Conservation (phyloP, 2,113 vertebrate species). For the Tinamus guttatus region DNA sequence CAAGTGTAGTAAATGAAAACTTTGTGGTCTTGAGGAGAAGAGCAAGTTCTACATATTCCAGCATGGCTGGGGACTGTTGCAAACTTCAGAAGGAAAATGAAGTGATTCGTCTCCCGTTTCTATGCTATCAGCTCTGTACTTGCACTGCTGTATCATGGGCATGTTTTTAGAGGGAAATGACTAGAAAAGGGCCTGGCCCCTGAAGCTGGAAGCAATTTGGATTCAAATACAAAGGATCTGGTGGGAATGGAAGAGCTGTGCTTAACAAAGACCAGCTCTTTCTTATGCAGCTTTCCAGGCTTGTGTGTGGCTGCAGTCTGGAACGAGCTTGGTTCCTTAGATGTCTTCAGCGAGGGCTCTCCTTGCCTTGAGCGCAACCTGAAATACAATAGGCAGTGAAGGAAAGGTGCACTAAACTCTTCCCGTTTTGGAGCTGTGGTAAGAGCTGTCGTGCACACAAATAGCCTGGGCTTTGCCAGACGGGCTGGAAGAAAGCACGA, state of each 20-base stretch:
- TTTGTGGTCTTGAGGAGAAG: neutral
- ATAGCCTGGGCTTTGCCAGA: neutral
- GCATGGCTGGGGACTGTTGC: neutral
- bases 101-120: neutral
- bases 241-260: neutral
- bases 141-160: neutral
- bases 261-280: neutral
- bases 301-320: neutral
- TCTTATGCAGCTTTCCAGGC: neutral
- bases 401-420: neutral
- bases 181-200: neutral
- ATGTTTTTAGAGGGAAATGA: neutral
- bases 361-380: neutral
- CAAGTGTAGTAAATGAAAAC: neutral
- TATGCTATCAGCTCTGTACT: conserved; percentile 15
- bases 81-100: neutral
- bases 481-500: neutral
- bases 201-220: neutral
- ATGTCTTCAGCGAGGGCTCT: neutral
- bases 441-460: neutral
- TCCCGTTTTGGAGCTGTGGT: neutral
- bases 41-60: neutral
- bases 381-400: neutral
- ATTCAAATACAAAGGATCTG: neutral
- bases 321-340: neutral